Evolutionary conservation across 2,113 vertebrate species (phyloP).

Genomic region (Lipotes vexillifer): DNA sequence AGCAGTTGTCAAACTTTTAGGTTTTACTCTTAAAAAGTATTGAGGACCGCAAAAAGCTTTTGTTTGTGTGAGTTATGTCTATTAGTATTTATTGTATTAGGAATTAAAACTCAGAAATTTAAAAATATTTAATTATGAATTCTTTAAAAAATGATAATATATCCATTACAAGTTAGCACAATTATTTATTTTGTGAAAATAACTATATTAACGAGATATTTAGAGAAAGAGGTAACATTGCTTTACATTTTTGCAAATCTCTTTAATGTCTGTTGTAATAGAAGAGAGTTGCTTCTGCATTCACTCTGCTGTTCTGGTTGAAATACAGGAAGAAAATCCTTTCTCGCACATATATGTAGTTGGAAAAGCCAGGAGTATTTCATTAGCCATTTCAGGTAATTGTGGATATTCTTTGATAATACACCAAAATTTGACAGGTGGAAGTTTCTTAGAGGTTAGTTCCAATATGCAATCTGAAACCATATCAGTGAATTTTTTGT

Average conservation of each 20-base stretch:
- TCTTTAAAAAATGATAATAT: background rate
- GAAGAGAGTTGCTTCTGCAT: background rate
- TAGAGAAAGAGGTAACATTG: background rate
- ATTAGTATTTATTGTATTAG: background rate
- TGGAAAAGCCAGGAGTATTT: background rate
- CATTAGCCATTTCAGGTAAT: background rate
- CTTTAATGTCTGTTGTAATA: background rate
- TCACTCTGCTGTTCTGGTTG: background rate
- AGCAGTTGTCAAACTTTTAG: background rate
- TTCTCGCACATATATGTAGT: background rate
- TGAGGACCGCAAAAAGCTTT: background rate
- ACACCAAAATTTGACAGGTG: background rate
- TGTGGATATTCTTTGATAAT: background rate
- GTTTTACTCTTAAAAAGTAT: constrained; percentile 4
- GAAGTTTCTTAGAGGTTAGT: background rate
- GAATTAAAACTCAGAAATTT: background rate
- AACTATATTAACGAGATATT: background rate
- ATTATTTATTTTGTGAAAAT: background rate
- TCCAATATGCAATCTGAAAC: background rate
- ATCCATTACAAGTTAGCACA: background rate
- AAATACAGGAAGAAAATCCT: background rate
- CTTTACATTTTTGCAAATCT: background rate
- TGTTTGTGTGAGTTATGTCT: background rate
- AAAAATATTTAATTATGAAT: background rate
- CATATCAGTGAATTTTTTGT: background rate